Conservation (phyloP, 2,888 invertebrate species). For the Pollenia griseotomentosa region DNA sequence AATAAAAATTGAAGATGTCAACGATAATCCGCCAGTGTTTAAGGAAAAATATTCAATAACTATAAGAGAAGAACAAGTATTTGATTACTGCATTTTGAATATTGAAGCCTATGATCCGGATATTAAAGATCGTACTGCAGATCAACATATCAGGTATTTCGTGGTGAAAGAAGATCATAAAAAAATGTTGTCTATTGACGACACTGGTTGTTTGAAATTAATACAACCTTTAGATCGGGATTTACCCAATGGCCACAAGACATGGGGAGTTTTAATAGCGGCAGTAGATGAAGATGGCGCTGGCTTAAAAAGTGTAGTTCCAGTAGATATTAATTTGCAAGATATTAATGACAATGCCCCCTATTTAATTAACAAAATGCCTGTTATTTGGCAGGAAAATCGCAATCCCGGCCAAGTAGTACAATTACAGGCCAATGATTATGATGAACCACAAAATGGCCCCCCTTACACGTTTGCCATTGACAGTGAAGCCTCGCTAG, state of each 20-base stretch:
- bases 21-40: constrained; percentile 96
- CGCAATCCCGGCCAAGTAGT: constrained; percentile 89
- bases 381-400: constrained; percentile 94
- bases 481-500: constrained; percentile 86
- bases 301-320: constrained; percentile 87
- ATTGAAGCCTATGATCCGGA: constrained; percentile 93
- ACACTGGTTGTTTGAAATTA: constrained; percentile 88
- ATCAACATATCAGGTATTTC: constrained; percentile 91
- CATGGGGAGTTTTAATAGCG: constrained; percentile 90
- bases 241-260: constrained; percentile 92
- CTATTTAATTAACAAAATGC: constrained; percentile 91
- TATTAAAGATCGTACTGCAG: constrained; percentile 89
- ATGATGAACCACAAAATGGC: constrained; percentile 92
- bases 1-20: constrained; percentile 94
- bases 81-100: constrained; percentile 89
- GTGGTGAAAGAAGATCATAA: constrained; percentile 90
- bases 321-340: constrained; percentile 88
- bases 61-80: constrained; percentile 90
- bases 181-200: constrained; percentile 89
- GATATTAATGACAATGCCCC: constrained; percentile 99
- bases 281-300: constrained; percentile 92
- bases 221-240: constrained; percentile 93
- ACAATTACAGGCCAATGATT: constrained; percentile 90
- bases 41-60: constrained; percentile 89
- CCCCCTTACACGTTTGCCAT: constrained; percentile 91